These are phyloP conservation scores for Gobio gobio DNA, from an alignment of 2,113 vertebrate species.

Conservation along the genomic window DNA sequence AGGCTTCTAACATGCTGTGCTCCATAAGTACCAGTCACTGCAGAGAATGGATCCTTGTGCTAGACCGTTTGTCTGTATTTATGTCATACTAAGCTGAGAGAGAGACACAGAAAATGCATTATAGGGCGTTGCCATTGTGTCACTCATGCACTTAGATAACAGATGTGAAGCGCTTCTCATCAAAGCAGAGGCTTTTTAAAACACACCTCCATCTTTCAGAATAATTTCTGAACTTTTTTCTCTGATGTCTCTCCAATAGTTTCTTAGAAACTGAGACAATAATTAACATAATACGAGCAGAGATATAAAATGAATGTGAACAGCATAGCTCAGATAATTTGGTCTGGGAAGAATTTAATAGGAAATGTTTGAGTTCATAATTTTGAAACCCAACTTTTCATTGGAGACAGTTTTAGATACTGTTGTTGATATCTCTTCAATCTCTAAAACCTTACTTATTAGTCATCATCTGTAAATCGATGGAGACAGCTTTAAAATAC, in stretches of 20 bases:
- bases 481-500: background rate
- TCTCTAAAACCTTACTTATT: background rate
- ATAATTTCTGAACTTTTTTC: background rate
- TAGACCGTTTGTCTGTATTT: conserved; percentile 24
- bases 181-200: background rate
- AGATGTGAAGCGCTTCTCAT: conserved; percentile 6
- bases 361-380: background rate
- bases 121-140: background rate
- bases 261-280: background rate
- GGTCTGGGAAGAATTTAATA: background rate
- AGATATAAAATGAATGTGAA: background rate
- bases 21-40: conserved; percentile 35
- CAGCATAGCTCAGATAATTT: background rate
- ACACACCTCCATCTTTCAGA: background rate
- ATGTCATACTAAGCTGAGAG: conserved; percentile 22
- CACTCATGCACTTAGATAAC: conserved; percentile 9
- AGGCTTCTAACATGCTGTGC: conserved; percentile 27
- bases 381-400: background rate
- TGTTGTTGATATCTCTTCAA: too few species aligned
- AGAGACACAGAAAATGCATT: conserved; percentile 40
- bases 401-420: background rate
- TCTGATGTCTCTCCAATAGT: background rate
- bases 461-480: background rate
- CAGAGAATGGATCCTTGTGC: conserved; percentile 14
- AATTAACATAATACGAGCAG: background rate